phyloP scores from a whole-genome alignment of 1,140 invertebrate genomes.

The Idris sp. region DNA sequence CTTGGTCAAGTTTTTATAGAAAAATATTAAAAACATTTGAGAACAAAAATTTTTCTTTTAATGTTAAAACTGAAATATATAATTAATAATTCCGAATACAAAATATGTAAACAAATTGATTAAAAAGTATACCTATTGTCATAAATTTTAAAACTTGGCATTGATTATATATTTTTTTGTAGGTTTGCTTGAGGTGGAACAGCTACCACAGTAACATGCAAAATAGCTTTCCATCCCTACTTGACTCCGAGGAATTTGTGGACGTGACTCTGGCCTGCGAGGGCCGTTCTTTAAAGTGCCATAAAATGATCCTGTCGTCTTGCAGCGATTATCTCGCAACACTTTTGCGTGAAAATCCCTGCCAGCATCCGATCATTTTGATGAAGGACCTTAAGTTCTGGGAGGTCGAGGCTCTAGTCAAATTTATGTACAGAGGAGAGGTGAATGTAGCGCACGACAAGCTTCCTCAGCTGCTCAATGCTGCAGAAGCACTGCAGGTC shows the following conservation, averaged over 20 bases:
- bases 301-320: conserved; percentile 94
- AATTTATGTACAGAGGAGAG: conserved; percentile 96
- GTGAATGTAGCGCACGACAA: conserved; percentile 95
- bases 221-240: conserved; percentile 85
- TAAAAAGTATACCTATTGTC: no score
- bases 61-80: no score
- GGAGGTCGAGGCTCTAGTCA: conserved; percentile 92
- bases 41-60: no score
- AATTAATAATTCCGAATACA: no score
- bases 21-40: no score
- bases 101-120: no score
- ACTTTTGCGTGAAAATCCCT: conserved; percentile 93
- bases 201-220: conserved; percentile 95
- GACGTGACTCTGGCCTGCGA: conserved; percentile 95
- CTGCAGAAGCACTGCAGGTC: conserved; percentile 90
- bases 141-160: no score
- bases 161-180: no score
- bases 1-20: no score
- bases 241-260: conserved; percentile 92
- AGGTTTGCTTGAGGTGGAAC: conserved; percentile 93
- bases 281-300: conserved; percentile 92
- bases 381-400: conserved; percentile 92
- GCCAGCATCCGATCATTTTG: conserved; percentile 93
- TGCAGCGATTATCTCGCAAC: conserved; percentile 95
- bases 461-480: conserved; percentile 90